Conservation (phyloP, 23 tunicate species). For the Trididemnum clinides region DNA sequence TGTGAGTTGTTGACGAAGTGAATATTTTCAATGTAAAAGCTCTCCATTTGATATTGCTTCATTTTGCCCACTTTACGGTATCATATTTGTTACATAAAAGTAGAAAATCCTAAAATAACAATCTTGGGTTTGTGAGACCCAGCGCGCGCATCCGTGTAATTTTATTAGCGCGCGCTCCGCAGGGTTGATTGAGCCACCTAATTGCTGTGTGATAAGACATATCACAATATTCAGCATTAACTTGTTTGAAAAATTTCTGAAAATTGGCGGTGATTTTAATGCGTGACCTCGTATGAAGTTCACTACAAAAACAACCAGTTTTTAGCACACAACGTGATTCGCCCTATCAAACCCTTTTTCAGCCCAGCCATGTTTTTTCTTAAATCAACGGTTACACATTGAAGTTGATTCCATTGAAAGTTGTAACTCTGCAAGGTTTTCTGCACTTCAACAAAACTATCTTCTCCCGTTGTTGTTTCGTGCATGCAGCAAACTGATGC, state of each 20-base stretch:
- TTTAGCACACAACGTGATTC: conserved; percentile 18
- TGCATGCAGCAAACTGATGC: conserved; percentile 26
- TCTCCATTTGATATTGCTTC: no score
- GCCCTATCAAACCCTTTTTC: conserved; percentile 36
- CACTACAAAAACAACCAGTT: conserved; percentile 5
- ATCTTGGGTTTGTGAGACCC: no score
- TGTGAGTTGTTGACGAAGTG: no score
- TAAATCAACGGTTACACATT: conserved; percentile 35
- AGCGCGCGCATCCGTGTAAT: no score
- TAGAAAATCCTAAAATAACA: no score
- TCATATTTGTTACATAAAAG: no score
- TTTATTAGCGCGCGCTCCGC: no score
- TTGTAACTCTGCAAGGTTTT: conserved; percentile 8
- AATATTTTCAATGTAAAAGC: no score
- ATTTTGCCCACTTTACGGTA: no score
- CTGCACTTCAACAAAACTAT: conserved; percentile 25
- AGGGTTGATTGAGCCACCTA: background rate
- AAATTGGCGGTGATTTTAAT: conserved; percentile 41
- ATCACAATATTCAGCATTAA: conserved; percentile 3
- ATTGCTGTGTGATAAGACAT: no score
- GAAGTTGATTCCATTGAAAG: conserved; percentile 17
- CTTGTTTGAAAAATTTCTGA: background rate
- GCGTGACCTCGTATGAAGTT: conserved; percentile 32
- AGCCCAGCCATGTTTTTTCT: conserved; percentile 26
- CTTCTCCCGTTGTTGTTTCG: conserved; percentile 42